These are phyloP conservation scores for Dasysyrphus albostriatus DNA, from an alignment of 2,888 invertebrate genomes.

Conservation along the genomic window DNA sequence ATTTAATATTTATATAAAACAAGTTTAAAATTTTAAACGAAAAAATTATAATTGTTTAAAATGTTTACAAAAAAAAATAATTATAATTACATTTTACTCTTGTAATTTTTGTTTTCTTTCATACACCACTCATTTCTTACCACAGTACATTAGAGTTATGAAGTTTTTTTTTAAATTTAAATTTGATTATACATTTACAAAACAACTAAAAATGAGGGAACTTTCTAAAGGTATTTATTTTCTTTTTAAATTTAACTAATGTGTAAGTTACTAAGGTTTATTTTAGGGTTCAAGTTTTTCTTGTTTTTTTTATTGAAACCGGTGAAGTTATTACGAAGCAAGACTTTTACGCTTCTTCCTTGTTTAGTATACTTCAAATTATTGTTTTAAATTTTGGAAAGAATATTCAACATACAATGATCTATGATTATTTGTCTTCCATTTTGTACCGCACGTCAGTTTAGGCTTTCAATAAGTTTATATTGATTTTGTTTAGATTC, in stretches of 20 bases:
- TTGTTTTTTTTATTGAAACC: neutral
- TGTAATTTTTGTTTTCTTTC: slow-evolving; percentile 26
- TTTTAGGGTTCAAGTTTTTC: neutral
- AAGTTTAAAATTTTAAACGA: slow-evolving; percentile 54
- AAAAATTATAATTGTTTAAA: slow-evolving; percentile 40
- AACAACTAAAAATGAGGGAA: slow-evolving; percentile 65
- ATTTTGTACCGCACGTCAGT: neutral
- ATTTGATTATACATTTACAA: slow-evolving; percentile 46
- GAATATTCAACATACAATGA: neutral
- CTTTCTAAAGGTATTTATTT: neutral
- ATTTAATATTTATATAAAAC: slow-evolving; percentile 53
- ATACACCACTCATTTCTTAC: slow-evolving; percentile 58
- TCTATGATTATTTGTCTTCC: neutral
- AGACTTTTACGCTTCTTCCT: too few relatives aligned
- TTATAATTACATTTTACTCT: slow-evolving; percentile 16
- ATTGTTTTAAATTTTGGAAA: neutral
- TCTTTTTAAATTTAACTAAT: neutral
- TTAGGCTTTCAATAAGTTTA: neutral
- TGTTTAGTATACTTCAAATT: too few relatives aligned
- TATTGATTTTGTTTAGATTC: neutral
- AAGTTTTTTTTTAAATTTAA: slow-evolving; percentile 17
- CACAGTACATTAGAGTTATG: slow-evolving; percentile 34
- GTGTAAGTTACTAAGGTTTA: neutral
- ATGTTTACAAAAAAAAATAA: slow-evolving; percentile 27
- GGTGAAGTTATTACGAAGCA: neutral